A percentile compares a stretch with the other conserved stretches of the same genome.
These are phyloP conservation scores for Carduelis carduelis DNA, from an alignment of 2,797 vertebrate genomes.

Conservation along the genomic window DNA sequence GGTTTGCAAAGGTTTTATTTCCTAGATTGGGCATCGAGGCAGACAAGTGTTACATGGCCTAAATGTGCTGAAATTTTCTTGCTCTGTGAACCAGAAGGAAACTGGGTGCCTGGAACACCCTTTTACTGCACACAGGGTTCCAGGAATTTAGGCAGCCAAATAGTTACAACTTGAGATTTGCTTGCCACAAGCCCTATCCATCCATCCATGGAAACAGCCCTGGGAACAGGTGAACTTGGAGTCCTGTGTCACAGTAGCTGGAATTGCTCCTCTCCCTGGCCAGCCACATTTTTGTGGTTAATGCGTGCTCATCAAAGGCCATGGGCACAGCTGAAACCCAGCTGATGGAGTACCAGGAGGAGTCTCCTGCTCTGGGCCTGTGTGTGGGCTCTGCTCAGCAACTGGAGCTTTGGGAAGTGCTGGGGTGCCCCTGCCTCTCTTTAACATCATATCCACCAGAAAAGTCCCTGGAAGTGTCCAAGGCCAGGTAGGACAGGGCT, in stretches of 20 bases:
- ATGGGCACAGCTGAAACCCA: not conserved
- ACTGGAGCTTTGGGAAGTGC: accelerated
- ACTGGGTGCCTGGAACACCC: not conserved
- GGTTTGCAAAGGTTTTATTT: not conserved
- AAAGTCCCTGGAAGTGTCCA: not conserved
- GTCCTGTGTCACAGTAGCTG: not conserved
- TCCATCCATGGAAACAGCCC: not conserved
- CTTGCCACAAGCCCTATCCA: not conserved
- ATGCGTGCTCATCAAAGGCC: not conserved
- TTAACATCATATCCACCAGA: not conserved
- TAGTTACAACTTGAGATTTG: not conserved
- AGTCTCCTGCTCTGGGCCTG: not conserved
- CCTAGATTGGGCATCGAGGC: not conserved
- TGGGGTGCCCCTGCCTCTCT: not conserved
- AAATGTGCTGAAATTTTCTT: not conserved
- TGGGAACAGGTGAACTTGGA: not conserved
- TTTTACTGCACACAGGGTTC: accelerated
- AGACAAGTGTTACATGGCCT: not conserved
- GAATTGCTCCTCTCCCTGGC: not conserved
- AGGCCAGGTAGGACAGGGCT: not conserved
- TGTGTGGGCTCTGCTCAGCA: not conserved
- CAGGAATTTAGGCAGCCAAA: not conserved
- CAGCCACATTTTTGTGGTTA: not conserved
- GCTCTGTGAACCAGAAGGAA: not conserved
- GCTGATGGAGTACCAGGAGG: not conserved